Evolutionary conservation across 2,797 vertebrate species (phyloP), one percentile per base, ranked within the genome.

Genomic region (Falco peregrinus): DNA sequence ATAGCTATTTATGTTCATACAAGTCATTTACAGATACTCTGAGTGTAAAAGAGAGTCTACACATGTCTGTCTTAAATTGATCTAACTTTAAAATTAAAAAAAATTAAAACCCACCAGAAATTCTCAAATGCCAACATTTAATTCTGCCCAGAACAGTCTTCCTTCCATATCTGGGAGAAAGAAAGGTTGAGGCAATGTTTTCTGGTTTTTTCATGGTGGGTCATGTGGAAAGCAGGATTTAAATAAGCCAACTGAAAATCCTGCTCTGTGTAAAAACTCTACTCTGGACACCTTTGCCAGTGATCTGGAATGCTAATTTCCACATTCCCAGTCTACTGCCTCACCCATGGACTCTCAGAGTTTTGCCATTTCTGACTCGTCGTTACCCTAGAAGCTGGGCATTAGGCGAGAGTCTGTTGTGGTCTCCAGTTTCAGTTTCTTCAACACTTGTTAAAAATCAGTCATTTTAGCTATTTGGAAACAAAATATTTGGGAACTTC

Each of bases 301-400:
- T 57, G 61, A 78, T 9, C n/a, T 47, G 22, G 37, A 81, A 69
- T 6, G 1, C 15, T 80, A 39, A 59, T 79, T 85, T 24, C 37
- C 0, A 0, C 31, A 37, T 9, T 87, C 21, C 29, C 51, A 22
- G 10, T 48, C 51, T 94, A 18, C 54, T 87, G 48, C 56, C 51
- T 77, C 35, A 26, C 7, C 39, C 6, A 0, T 63, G 43, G 35
- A 25, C 13, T 53, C 57, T 8, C 1, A 1, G 8, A 29, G 11
- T 28, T 86, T 69, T 54, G 31, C 10, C 1, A 2, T 73, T 67
- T 80, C 54, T 61, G 41, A 31, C 6, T 89, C 43, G 39, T 41
- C 61, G 61, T 25, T 87, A 39, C 24, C 4, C 21, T 12, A 11
- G 9, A 8, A 79, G 2, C 12, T 83, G 11, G 64, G 26, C 43